Conservation (phyloP, 2,113 vertebrate genomes). For the Sialia sialis region DNA sequence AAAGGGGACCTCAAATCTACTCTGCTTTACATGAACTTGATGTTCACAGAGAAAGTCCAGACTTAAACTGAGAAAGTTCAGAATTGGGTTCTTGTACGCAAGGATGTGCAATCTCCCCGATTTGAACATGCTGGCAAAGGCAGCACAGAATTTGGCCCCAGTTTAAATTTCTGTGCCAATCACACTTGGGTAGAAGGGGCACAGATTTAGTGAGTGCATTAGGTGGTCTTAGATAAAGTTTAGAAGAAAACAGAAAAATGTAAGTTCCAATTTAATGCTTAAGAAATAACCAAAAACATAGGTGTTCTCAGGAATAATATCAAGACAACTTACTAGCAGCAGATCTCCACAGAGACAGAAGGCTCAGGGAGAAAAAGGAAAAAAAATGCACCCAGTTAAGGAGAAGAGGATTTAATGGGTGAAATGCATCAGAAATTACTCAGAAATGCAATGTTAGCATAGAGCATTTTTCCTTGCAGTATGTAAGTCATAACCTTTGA, state of each 20-base stretch:
- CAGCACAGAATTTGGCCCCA: background rate
- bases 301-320: background rate
- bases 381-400: background rate
- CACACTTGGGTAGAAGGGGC: background rate
- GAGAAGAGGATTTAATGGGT: background rate
- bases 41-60: background rate
- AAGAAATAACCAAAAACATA: background rate
- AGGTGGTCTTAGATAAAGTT: background rate
- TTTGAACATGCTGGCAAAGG: background rate
- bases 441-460: background rate
- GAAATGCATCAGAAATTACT: background rate
- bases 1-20: background rate
- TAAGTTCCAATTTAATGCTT: background rate
- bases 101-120: background rate
- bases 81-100: background rate
- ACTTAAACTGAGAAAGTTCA: background rate
- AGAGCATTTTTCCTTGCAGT: background rate
- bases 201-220: background rate
- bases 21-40: background rate
- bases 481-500: rapidly evolving
- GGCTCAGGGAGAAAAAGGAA: too few species aligned
- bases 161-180: background rate
- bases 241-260: background rate
- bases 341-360: background rate
- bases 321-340: background rate